phyloP scores from a whole-genome alignment of 1,140 invertebrate species.

The Leptestheria dahalacensis region DNA sequence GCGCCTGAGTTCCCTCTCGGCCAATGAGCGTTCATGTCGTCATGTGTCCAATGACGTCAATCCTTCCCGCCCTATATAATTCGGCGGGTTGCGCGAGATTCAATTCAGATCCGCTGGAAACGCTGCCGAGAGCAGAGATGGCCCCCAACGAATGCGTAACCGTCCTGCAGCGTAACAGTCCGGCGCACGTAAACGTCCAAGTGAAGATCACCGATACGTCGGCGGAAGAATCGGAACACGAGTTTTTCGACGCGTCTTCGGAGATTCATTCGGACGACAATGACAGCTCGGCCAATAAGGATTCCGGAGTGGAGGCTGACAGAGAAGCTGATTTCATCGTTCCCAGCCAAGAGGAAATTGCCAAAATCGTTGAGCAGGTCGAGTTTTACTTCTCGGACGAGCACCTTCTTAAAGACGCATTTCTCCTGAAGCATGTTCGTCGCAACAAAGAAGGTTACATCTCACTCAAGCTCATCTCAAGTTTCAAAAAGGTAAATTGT shows the following conservation, averaged over 20 bases:
- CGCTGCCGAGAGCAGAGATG: background rate
- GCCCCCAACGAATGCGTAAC: slow-evolving; percentile 14
- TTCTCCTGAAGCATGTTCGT: slow-evolving; percentile 82
- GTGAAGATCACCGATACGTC: background rate
- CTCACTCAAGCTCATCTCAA: slow-evolving; percentile 81
- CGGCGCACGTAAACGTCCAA: background rate
- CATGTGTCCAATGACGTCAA: no score
- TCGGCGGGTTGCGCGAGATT: no score
- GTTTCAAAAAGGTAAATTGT: slow-evolving; percentile 66
- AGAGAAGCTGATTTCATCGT: slow-evolving; percentile 19
- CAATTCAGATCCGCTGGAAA: no score
- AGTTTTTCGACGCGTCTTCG: slow-evolving; percentile 13
- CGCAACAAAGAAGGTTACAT: slow-evolving; percentile 90
- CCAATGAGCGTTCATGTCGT: no score
- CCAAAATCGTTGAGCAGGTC: slow-evolving; percentile 56
- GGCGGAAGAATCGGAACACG: background rate
- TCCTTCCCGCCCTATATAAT: no score
- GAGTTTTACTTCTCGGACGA: slow-evolving; percentile 91
- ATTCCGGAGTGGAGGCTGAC: slow-evolving; percentile 11
- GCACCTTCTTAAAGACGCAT: slow-evolving; percentile 87
- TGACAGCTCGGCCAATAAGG: slow-evolving; percentile 14
- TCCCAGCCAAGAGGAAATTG: slow-evolving; percentile 20
- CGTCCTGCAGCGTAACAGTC: background rate
- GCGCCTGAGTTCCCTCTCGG: no score
- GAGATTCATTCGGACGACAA: slow-evolving; percentile 12